Base-by-base conservation (phyloP, 2,797 vertebrate species). In the Halcyon leucocephala region DNA sequence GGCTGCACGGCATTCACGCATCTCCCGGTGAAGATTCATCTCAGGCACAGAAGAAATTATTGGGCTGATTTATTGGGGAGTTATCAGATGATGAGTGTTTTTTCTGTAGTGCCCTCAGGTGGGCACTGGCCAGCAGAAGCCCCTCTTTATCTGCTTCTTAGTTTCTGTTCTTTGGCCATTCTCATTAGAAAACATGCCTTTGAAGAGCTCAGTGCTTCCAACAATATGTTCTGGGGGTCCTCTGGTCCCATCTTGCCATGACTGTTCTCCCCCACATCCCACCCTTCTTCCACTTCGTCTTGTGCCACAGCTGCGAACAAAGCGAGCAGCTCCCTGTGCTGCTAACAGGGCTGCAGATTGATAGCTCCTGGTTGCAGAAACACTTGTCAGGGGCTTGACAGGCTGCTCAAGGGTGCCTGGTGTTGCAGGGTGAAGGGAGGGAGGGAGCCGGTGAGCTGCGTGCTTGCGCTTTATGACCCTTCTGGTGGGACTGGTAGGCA, bases 401-500 rank as follows among this genome's bases (percentile, higher is more conserved):
- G 81, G 84, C 73, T 51, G 88, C 72, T 95, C 92, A 96, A 94
- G 96, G 97, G 96, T 96, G 93, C 93, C 48, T 83, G 91, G 61
- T 93, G 82, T 96, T 95, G 69, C 76, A 69, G 78, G 46, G 49
- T 62, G 66, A 67, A 94, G 67, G 49, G 72, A 76, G 87, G 66
- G 82, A 95, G 82, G 57, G 69, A 72, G 67, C 29, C 3, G 5
- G 70, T 0, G 37, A 78, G 91, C 62, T 70, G 51, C 3, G 10
- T 85, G 74, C 78, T 93, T 0, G 1, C 3, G 22, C 52, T 92
- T 92, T 97, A 93, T 73, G 83, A 85, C 93, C 48, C 79, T 90
- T 82, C 94, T 95, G 84, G 92, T 95, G 94, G 89, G 91, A 73
- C 95, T 39, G 71, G 86, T 88, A 82, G 69, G 90, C 46, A 44